Conservation (phyloP, 2,888 invertebrate species). For the Eilema sororculum region DNA sequence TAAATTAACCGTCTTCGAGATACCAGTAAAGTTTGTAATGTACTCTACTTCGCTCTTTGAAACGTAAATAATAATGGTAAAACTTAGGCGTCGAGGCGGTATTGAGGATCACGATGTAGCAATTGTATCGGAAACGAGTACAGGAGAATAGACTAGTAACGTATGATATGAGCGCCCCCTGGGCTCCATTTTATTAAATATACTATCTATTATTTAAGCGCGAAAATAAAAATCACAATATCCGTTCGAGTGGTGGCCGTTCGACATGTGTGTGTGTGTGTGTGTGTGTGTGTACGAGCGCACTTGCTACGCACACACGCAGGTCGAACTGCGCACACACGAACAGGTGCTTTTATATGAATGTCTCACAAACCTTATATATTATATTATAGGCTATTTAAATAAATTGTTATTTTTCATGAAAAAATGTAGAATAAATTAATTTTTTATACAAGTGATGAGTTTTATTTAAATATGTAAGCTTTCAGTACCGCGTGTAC, state of each 20-base stretch:
- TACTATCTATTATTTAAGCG: not conserved
- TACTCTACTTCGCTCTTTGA: conserved; percentile 26
- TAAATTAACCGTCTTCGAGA: conserved; percentile 16
- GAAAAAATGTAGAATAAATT: conserved; percentile 37
- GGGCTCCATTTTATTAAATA: not conserved
- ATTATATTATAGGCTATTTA: conserved; percentile 34
- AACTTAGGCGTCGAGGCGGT: not conserved
- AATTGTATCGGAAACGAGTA: conserved; percentile 18
- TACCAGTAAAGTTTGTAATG: conserved; percentile 24
- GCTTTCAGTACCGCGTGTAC: not conserved
- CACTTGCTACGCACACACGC: not conserved
- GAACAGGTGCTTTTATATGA: conserved; percentile 17
- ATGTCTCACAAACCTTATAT: conserved; percentile 42
- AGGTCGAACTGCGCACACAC: not conserved
- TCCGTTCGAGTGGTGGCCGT: not conserved
- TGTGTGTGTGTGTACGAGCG: too few species aligned
- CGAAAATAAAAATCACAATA: not conserved
- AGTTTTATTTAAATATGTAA: not conserved
- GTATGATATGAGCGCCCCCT: not conserved
- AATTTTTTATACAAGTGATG: conserved; percentile 35
- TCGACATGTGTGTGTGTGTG: not conserved
- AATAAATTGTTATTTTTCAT: conserved; percentile 42
- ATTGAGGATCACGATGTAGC: conserved; percentile 8
- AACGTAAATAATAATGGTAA: conserved; percentile 17
- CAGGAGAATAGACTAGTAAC: conserved; percentile 23